These are phyloP conservation scores for Cerastis leucographa DNA, from an alignment of 2,888 invertebrate genomes.

Conservation along the genomic window DNA sequence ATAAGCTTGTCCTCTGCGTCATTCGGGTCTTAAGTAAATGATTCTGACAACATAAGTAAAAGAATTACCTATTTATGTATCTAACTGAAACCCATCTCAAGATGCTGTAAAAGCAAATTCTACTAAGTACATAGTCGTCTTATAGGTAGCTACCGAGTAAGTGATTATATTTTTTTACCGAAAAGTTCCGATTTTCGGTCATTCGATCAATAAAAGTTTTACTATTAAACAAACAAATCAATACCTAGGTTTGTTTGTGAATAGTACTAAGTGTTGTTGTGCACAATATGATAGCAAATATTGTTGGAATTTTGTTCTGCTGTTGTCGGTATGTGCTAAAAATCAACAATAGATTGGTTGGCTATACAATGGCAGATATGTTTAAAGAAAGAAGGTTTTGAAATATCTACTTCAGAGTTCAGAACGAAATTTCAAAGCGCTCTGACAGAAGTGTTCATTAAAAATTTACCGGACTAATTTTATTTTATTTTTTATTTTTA, in stretches of 20 bases:
- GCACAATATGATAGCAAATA: constrained; percentile 3
- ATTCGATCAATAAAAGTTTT: neutral
- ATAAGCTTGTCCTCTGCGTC: neutral
- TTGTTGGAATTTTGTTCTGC: neutral
- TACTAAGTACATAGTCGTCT: neutral
- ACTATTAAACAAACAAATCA: too few relatives aligned
- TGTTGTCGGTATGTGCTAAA: constrained; percentile 2
- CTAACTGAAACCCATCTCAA: neutral
- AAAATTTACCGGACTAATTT: neutral
- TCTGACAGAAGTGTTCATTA: neutral
- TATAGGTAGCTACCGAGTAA: neutral
- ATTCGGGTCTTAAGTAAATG: neutral
- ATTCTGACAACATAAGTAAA: neutral
- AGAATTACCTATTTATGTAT: neutral
- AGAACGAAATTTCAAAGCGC: neutral
- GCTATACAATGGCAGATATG: neutral
- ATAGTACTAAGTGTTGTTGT: neutral
- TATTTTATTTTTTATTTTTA: too few relatives aligned
- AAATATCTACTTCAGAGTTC: neutral
- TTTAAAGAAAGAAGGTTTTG: neutral
- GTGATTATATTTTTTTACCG: neutral
- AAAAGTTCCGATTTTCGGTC: neutral
- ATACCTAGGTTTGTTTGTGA: neutral
- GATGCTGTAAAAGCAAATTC: too few relatives aligned
- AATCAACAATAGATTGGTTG: neutral